A percentile compares a stretch with the other conserved stretches of the same genome.
Evolutionary conservation across 2,888 invertebrate species (phyloP).

Genomic region (Hyposoter didymator): DNA sequence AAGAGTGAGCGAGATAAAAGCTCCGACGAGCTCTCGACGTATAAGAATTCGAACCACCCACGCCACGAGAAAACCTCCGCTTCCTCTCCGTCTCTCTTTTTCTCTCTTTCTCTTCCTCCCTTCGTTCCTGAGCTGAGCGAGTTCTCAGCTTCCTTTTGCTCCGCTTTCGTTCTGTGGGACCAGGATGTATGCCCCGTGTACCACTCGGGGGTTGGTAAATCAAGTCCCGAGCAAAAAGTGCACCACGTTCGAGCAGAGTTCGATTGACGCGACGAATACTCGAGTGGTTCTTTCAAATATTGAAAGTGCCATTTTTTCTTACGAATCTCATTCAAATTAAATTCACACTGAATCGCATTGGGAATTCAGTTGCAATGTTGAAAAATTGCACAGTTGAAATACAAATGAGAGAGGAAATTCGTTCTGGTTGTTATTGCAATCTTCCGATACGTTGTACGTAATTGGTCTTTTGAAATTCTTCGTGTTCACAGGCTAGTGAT

Average conservation of each 20-base stretch:
- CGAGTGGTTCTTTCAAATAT: conserved; percentile 16
- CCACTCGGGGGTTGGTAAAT: conserved; percentile 43
- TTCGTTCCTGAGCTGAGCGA: conserved; percentile 21
- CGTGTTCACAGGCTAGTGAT: conserved; percentile 20
- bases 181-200: conserved; percentile 58
- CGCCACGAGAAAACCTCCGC: conserved; percentile 54
- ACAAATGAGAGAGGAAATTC: conserved; percentile 19
- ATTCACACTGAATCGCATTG: neutral
- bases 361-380: conserved; percentile 29
- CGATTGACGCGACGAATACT: conserved; percentile 12
- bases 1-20: conserved; percentile 36
- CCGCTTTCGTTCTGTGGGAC: conserved; percentile 44
- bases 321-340: neutral
- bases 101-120: conserved; percentile 27
- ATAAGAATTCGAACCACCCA: conserved; percentile 68
- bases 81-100: conserved; percentile 29
- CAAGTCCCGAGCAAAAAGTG: neutral
- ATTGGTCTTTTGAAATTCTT: conserved; percentile 38
- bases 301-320: neutral
- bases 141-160: conserved; percentile 35
- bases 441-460: conserved; percentile 34
- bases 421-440: conserved; percentile 35
- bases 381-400: conserved; percentile 12
- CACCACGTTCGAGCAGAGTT: conserved; percentile 6
- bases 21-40: conserved; percentile 57